phyloP scores from a whole-genome alignment of 2,888 invertebrate species.

The Pristionchus arcanus region DNA sequence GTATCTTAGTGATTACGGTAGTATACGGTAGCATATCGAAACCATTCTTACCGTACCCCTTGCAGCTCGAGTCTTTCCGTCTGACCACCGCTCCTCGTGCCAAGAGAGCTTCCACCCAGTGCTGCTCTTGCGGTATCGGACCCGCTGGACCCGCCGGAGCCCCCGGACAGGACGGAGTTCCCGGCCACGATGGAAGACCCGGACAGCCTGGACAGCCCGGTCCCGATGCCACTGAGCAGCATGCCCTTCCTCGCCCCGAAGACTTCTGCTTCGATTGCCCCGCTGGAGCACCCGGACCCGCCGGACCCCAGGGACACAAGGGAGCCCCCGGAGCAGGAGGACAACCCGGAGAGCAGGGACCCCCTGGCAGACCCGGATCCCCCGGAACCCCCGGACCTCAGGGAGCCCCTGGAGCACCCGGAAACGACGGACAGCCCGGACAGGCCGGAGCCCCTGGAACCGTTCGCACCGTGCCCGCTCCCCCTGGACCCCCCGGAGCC shows the following conservation, averaged over 20 bases:
- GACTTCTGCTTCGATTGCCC: conserved; percentile 57
- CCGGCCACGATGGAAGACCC: conserved; percentile 55
- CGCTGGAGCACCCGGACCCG: conserved; percentile 54
- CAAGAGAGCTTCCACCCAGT: conserved; percentile 57
- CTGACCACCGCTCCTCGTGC: conserved; percentile 21
- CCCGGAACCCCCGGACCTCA: conserved; percentile 55
- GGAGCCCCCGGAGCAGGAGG: conserved; percentile 51
- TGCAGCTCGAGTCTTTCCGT: conserved; percentile 54
- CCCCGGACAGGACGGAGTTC: conserved; percentile 51
- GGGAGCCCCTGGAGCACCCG: conserved; percentile 54
- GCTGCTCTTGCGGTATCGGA: conserved; percentile 56
- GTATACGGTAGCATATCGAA: background rate
- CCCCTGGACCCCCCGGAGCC: conserved; percentile 53
- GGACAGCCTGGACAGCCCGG: conserved; percentile 55
- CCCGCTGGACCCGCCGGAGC: conserved; percentile 54
- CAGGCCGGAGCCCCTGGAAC: conserved; percentile 55
- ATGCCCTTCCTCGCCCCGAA: conserved; percentile 31
- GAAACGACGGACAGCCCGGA: conserved; percentile 54
- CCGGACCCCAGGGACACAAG: conserved; percentile 52
- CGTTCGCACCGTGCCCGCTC: conserved; percentile 56
- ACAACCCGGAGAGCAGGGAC: conserved; percentile 53
- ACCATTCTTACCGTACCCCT: background rate
- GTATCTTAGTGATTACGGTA: background rate
- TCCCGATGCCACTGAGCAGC: conserved; percentile 47
- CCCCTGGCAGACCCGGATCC: conserved; percentile 53